Conservation (phyloP, 1,140 invertebrate genomes). For the Magallana gigas region DNA sequence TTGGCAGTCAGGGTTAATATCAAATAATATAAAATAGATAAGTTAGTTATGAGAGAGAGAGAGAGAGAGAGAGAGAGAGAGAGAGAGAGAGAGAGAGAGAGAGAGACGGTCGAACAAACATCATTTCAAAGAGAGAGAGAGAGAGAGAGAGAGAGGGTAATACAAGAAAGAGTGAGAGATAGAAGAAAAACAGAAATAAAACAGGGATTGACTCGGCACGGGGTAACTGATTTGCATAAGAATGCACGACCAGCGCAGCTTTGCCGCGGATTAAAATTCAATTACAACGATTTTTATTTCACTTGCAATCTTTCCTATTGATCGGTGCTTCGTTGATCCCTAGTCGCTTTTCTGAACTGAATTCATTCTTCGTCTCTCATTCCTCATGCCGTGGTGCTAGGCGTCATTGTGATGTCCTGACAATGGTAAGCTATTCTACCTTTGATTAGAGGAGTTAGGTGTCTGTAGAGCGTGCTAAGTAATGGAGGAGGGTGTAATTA, state of each 20-base stretch:
- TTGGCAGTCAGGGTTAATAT: too few relatives aligned
- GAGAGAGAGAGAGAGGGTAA: not conserved
- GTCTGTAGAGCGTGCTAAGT: too few relatives aligned
- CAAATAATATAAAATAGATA: too few relatives aligned
- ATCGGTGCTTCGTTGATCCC: not conserved
- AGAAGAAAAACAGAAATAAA: not conserved
- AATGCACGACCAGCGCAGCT: not conserved
- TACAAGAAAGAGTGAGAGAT: not conserved
- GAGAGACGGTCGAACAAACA: too few relatives aligned
- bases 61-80: not conserved
- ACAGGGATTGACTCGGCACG: not conserved
- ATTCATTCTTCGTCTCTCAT: too few relatives aligned
- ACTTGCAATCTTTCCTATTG: not conserved
- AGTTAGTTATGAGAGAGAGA: too few relatives aligned
- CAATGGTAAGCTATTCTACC: too few relatives aligned
- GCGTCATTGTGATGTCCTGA: too few relatives aligned
- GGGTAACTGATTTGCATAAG: not conserved
- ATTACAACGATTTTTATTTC: slow-evolving; percentile 9
- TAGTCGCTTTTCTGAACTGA: not conserved
- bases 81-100: not conserved
- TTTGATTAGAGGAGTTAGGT: too few relatives aligned
- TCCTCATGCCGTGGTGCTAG: too few relatives aligned
- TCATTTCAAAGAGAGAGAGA: not conserved
- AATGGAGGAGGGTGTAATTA: too few relatives aligned
- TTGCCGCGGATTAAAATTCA: slow-evolving; percentile 18